Evolutionary conservation across 2,888 invertebrate species (phyloP).

Genomic region (Elmis aenea): DNA sequence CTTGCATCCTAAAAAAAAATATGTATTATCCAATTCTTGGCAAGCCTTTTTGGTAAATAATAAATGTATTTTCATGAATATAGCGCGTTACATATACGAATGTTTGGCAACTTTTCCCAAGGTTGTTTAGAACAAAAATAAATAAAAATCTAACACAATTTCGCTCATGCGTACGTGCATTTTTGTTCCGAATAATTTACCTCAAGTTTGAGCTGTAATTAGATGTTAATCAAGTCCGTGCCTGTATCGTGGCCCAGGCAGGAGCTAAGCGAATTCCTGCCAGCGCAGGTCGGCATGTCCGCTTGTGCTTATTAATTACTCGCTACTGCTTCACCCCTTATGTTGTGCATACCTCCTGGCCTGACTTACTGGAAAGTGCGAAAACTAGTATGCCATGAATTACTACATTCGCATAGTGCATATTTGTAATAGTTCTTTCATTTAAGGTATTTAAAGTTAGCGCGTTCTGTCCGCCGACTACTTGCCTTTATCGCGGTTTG

Average conservation of each 20-base stretch:
- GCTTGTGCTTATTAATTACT: slow-evolving; percentile 14
- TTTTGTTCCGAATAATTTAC: slow-evolving; percentile 3
- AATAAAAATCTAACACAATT: slow-evolving; percentile 16
- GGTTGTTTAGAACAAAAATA: slow-evolving; percentile 22
- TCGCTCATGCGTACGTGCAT: slow-evolving; percentile 5
- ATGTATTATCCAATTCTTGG: slow-evolving; percentile 19
- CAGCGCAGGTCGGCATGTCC: slow-evolving; percentile 7
- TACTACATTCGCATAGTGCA: slow-evolving; percentile 23
- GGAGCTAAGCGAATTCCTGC: slow-evolving; percentile 5
- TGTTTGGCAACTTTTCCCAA: slow-evolving; percentile 23
- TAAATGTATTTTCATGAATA: slow-evolving; percentile 17
- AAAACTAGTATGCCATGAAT: slow-evolving; percentile 31
- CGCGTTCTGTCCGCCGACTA: slow-evolving; percentile 16
- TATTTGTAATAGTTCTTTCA: slow-evolving; percentile 25
- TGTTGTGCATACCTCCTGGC: slow-evolving; percentile 19
- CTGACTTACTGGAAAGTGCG: slow-evolving; percentile 22
- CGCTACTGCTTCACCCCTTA: slow-evolving; percentile 7
- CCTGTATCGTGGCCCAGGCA: slow-evolving; percentile 3
- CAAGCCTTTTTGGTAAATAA: slow-evolving; percentile 19
- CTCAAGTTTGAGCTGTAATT: slow-evolving; percentile 4
- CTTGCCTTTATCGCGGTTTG: slow-evolving; percentile 32
- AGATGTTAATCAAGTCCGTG: slow-evolving; percentile 9
- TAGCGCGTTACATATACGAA: slow-evolving; percentile 25
- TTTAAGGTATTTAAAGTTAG: slow-evolving; percentile 18
- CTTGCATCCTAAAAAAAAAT: slow-evolving; percentile 9